Conservation (phyloP, 2,797 vertebrate genomes). For the Peromyscus eremicus region DNA sequence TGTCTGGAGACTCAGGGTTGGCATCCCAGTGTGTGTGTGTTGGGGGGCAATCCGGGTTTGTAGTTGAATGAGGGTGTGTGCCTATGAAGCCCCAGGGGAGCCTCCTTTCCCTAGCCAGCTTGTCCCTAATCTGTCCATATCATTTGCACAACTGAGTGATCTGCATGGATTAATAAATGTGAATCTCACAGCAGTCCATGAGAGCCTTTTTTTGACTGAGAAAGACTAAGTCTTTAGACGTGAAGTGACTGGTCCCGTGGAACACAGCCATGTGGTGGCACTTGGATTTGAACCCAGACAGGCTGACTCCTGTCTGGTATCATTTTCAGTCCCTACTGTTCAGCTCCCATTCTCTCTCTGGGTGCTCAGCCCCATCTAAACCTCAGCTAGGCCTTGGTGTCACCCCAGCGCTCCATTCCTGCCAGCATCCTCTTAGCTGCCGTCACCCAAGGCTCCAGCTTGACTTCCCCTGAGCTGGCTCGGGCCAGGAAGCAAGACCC, state of each 20-base stretch:
- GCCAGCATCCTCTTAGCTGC: not conserved
- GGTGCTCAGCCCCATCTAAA: not conserved
- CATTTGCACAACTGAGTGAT: not conserved
- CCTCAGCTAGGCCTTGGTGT: not conserved
- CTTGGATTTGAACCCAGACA: slow-evolving; percentile 30
- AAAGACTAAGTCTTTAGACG: not conserved
- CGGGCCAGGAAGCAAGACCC: slow-evolving; percentile 34
- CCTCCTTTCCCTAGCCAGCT: not conserved
- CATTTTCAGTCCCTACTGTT: not conserved
- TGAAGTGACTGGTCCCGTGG: not conserved
- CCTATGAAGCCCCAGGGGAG: not conserved
- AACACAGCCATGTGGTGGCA: not conserved
- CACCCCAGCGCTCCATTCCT: not conserved
- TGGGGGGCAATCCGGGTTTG: not conserved
- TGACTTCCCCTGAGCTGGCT: not conserved
- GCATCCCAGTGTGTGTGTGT: not conserved
- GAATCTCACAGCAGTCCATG: not conserved
- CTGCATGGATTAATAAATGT: not conserved
- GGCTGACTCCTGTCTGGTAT: not conserved
- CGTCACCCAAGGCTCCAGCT: not conserved
- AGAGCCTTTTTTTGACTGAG: slow-evolving; percentile 21
- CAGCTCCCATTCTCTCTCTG: not conserved
- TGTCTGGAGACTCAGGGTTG: not conserved
- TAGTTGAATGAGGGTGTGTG: not conserved
- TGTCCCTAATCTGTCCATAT: not conserved